Evolutionary conservation across 2,888 invertebrate genomes (phyloP), one percentile per base, ranked within the genome.

Genomic region (Spicauda simplicius): DNA sequence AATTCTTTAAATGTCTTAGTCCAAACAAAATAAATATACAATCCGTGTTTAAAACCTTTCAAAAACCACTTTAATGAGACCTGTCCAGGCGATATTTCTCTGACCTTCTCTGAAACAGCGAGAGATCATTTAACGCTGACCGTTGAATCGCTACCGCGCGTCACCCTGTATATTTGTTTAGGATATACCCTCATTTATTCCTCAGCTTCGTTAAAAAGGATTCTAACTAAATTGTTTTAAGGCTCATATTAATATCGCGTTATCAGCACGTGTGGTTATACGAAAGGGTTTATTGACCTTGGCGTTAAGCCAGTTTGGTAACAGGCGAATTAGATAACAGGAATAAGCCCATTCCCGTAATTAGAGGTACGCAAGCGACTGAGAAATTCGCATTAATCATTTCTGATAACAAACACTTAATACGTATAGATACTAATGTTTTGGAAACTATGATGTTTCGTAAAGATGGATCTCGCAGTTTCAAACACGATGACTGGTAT

Each of bases 121-220:
- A 61, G 52, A 73, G 79, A 77, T 74, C 84, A 80, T 81, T 79
- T 82, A 73, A 80, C 72, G 78, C 72, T 79, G 82, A 87, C 72
- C 75, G 75, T 69, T 71, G 77, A 79, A 82, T 85, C 80, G 80
- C 82, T 84, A 78, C 85, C 79, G 82, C 77, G 80, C 82, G 84
- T 87, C 89, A 87, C 84, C 82, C 85, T 80, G 86, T 86, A 82
- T 89, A 87, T 91, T 91, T 91, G 80, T 86, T 91, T 90, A 91
- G 91, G 91, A 87, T 87, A 83, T 85, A 86, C 82, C 87, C 87
- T 66, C 86, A 84, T 79, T 90, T 90, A 86, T 85, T 82, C 73
- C 70, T 62, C 45, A 58, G 54, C 70, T 71, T 77, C 78, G 68
- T 73, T 76, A 71, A 87, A 84, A 80, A 71, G 79, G 73, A 76